A percentile compares a stretch with the other conserved stretches of the same genome.
Evolutionary conservation across 64 coral and sea anemone species (phyloP).

Genomic region (Montipora foliosa): DNA sequence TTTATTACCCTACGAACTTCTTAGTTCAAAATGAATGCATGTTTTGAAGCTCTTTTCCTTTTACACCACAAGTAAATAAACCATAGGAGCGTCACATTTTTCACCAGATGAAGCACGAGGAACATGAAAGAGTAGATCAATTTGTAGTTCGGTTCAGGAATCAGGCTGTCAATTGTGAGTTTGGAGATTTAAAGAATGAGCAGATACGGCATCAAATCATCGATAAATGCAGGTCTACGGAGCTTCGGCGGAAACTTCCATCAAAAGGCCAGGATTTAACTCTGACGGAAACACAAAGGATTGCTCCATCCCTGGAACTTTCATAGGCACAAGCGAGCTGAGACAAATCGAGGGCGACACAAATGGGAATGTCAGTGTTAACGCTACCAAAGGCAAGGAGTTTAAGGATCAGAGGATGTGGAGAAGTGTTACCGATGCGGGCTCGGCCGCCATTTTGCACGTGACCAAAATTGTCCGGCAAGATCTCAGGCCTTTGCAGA

Average conservation of each 20-base stretch:
- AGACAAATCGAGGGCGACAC: no score
- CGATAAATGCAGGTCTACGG: slow-evolving; percentile 45
- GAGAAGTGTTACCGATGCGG: no score
- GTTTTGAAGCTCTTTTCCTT: no score
- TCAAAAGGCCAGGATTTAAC: slow-evolving; percentile 21
- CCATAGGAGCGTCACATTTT: slow-evolving; percentile 49
- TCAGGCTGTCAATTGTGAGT: slow-evolving; percentile 57
- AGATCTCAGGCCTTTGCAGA: no score
- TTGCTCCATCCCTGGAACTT: not conserved
- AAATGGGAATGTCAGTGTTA: no score
- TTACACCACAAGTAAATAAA: not conserved
- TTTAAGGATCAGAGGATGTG: no score
- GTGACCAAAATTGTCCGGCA: no score
- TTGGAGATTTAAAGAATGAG: slow-evolving; percentile 28
- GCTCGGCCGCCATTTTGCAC: no score
- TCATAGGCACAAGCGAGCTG: not conserved
- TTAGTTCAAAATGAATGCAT: no score
- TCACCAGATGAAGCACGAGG: slow-evolving; percentile 28
- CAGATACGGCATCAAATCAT: slow-evolving; percentile 66
- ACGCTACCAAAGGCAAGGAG: no score
- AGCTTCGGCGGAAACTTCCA: slow-evolving; percentile 39
- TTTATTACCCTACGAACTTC: no score
- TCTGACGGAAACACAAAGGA: not conserved
- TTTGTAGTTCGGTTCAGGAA: not conserved
- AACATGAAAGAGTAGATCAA: slow-evolving; percentile 2